phyloP scores from a whole-genome alignment of 2,888 invertebrate species.

The Criorhina ranunculi region DNA sequence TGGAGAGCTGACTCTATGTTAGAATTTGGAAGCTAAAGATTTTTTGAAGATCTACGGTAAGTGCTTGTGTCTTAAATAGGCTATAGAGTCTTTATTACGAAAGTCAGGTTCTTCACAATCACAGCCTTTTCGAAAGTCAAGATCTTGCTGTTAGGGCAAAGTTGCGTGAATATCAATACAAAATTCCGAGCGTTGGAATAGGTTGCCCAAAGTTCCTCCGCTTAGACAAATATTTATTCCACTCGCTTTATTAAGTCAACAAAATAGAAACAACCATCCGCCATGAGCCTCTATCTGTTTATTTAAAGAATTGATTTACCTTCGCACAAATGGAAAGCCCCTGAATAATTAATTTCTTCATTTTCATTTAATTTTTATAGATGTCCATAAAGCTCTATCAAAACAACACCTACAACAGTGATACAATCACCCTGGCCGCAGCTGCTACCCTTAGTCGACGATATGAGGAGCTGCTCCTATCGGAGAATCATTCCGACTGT shows the following conservation, averaged over 20 bases:
- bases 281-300: not conserved
- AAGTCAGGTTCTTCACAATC: too few species aligned
- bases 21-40: too few species aligned
- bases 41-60: too few species aligned
- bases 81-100: too few species aligned
- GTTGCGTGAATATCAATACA: too few species aligned
- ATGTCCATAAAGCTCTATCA: slow-evolving; percentile 71
- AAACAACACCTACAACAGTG: slow-evolving; percentile 34
- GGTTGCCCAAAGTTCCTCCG: not conserved
- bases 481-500: slow-evolving; percentile 83
- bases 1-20: too few species aligned
- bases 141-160: too few species aligned
- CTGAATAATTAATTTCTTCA: slow-evolving; percentile 6
- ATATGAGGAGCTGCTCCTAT: slow-evolving; percentile 81
- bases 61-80: too few species aligned
- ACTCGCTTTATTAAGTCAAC: slow-evolving; percentile 9
- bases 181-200: not conserved
- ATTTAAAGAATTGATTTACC: slow-evolving; percentile 2
- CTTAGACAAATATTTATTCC: slow-evolving; percentile 1
- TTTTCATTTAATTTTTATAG: slow-evolving; percentile 59
- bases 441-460: slow-evolving; percentile 79
- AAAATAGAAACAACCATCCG: not conserved
- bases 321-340: not conserved
- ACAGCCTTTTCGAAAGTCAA: too few species aligned
- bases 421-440: slow-evolving; percentile 59